These are phyloP conservation scores for Melanostoma scalare DNA, from an alignment of 2,888 invertebrate species.

Conservation along the genomic window DNA sequence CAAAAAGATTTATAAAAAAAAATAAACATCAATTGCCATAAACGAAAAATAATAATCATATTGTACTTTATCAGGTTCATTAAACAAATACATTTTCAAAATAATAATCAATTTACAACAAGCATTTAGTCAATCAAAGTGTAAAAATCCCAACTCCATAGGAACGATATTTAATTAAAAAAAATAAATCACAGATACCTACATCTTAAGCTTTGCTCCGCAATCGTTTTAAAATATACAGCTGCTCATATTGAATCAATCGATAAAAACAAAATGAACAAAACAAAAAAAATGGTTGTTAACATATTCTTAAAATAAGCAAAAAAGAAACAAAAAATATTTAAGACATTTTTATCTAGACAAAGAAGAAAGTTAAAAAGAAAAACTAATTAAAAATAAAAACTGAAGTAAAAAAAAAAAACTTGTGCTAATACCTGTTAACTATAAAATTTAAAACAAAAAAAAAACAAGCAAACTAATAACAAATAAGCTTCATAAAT, in stretches of 20 bases:
- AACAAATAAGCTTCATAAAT: conserved; percentile 71
- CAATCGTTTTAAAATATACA: conserved; percentile 41
- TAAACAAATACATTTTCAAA: conserved; percentile 29
- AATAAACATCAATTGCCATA: conserved; percentile 38
- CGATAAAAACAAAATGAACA: conserved; percentile 25
- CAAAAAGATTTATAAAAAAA: conserved; percentile 17
- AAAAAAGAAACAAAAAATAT: conserved; percentile 61
- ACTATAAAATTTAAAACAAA: conserved; percentile 56
- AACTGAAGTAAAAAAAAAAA: conserved; percentile 59
- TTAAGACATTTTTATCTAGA: conserved; percentile 69
- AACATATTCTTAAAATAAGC: conserved; percentile 55
- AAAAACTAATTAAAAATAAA: conserved; percentile 74
- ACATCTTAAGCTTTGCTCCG: conserved; percentile 49
- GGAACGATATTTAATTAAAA: conserved; percentile 26
- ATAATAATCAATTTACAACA: conserved; percentile 52
- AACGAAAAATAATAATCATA: conserved; percentile 6
- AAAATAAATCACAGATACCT: conserved; percentile 6
- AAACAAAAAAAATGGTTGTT: conserved; percentile 60
- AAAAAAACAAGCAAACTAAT: conserved; percentile 66
- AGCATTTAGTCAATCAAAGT: conserved; percentile 64
- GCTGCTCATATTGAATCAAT: conserved; percentile 40
- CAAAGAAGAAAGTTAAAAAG: conserved; percentile 68
- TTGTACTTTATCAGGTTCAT: conserved; percentile 44
- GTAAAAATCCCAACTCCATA: background rate
- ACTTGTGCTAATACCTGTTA: conserved; percentile 62